Evolutionary conservation across 2,113 vertebrate genomes (phyloP).

Genomic region (Epinephelus lanceolatus): DNA sequence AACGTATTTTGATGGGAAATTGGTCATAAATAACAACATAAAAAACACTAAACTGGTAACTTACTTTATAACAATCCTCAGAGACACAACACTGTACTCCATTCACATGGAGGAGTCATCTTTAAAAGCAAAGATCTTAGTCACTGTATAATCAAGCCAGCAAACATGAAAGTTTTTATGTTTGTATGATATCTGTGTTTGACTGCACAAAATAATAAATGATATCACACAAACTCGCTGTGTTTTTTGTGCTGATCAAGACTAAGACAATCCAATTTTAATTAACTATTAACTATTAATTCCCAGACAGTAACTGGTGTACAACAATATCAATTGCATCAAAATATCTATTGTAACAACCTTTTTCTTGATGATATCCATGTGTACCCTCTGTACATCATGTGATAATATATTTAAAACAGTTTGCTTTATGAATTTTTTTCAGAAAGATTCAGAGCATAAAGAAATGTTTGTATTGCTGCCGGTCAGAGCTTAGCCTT

Average conservation of each 20-base stretch:
- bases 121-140: neutral
- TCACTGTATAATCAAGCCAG: neutral
- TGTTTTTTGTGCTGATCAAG: neutral
- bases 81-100: neutral
- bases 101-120: neutral
- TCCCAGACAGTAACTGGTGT: neutral
- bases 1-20: neutral
- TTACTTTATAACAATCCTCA: neutral
- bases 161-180: neutral
- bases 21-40: neutral
- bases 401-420: neutral
- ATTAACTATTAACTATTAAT: too few relatives aligned
- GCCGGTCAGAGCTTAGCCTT: neutral
- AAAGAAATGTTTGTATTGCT: neutral
- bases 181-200: slow-evolving; percentile 3
- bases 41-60: neutral
- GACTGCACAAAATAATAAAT: slow-evolving; percentile 38
- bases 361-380: neutral
- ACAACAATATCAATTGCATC: too few relatives aligned
- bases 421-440: too few relatives aligned
- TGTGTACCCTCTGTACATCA: neutral
- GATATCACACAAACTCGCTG: neutral
- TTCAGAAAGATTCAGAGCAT: too few relatives aligned
- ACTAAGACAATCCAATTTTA: neutral
- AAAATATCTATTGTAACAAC: neutral